Evolutionary conservation across 2,113 vertebrate species (phyloP), one percentile per base, ranked within the genome.

Genomic region (Nerophis lumbriciformis): DNA sequence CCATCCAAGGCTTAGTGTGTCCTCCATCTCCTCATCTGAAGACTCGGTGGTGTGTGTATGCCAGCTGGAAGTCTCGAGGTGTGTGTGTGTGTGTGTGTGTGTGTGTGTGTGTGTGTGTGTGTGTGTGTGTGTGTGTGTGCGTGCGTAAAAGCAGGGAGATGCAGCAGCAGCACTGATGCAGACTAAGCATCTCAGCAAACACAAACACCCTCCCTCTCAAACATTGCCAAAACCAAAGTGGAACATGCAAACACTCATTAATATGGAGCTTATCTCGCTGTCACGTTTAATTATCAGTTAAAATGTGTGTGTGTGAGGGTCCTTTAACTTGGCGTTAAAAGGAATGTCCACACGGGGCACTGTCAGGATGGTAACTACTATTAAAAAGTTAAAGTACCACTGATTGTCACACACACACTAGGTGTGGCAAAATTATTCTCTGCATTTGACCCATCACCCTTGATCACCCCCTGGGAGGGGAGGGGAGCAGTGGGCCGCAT

Each of bases 31-130:
- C 59, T 63, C 58, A 62, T 63, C 55, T 48, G 64, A 66, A 73
- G 68, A 76, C 28, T 63, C 56, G 59, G 69, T 37, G 65, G 6
- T 52, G 57, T 8, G 61, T 21, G 66, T 48, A 57, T 81, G 84
- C 82, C 82, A 82, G 76, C 77, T 84, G 76, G 75, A 81, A 62
- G 69, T 80, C 76, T 84, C 78, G 72, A 63, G 72, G 69, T 70
- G 63, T 73, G 55, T 36, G 39, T 69, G 61, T 37, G 53, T 16
- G 54, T 19, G 37, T 49, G 44, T 53, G 58, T 59, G 54, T 4
- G 48, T 48, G 58, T 48, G 63, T 65, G 19, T 73, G 55, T 36
- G 39, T 69, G 61, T 35, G 53, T 16, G 63, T 19, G 37, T 49
- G 44, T 53, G 58, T 59, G 54, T 4, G 48, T 48, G 58, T 48